Conservation (phyloP, 2,888 invertebrate species). For the Pseudococcus viburni region DNA sequence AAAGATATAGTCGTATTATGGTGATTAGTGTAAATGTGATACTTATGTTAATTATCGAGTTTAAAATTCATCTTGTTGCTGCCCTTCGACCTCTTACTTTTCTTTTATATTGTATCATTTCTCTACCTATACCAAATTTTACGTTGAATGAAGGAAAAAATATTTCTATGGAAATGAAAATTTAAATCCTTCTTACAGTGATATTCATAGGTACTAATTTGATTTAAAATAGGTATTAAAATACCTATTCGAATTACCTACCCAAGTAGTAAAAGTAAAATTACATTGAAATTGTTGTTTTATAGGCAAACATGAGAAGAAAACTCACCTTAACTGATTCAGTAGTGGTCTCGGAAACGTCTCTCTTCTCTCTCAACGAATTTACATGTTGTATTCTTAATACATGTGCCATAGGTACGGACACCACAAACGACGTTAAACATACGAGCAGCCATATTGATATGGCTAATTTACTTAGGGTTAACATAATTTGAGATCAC, state of each 20-base stretch:
- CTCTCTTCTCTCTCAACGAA: conserved; percentile 6
- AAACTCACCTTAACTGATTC: conserved; percentile 31
- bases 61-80: not conserved
- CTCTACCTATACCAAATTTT: not conserved
- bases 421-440: conserved; percentile 33
- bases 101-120: not conserved
- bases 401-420: conserved; percentile 50
- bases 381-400: not conserved
- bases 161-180: not conserved
- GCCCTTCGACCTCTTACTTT: not conserved
- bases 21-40: not conserved
- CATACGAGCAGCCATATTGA: conserved; percentile 45
- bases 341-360: not conserved
- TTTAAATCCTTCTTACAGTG: no score
- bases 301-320: not conserved
- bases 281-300: not conserved
- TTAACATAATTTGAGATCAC: conserved; percentile 59
- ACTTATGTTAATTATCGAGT: not conserved
- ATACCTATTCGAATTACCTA: no score
- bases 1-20: not conserved
- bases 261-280: not conserved
- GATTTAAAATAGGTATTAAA: not conserved
- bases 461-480: conserved; percentile 25
- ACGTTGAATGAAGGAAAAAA: not conserved
- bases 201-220: not conserved